A percentile compares a stretch with the other conserved stretches of the same genome.
These are phyloP conservation scores for Papilio xuthus DNA, from an alignment of 1,140 invertebrate genomes.

Conservation along the genomic window DNA sequence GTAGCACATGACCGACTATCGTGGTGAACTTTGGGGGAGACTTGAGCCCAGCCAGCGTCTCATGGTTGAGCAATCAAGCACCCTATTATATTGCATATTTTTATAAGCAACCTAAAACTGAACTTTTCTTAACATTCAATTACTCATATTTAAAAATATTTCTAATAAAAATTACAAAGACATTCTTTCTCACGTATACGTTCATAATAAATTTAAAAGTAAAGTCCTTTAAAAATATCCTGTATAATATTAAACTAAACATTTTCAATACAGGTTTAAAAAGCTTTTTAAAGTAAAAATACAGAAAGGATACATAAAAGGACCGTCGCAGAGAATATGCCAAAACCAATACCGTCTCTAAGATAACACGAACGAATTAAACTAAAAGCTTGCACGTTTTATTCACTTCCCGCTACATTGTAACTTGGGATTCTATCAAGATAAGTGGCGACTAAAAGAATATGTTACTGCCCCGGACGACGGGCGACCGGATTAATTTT, in stretches of 20 bases:
- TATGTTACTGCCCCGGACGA: conserved; percentile 22
- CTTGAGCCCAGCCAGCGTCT: too few relatives aligned
- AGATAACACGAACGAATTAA: conserved; percentile 36
- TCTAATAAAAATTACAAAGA: too few relatives aligned
- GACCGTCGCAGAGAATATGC: conserved; percentile 15
- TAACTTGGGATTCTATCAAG: conserved; percentile 34
- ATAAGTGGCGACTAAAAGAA: conserved; percentile 37
- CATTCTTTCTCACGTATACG: background rate
- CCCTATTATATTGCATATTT: too few relatives aligned
- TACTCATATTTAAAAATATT: too few relatives aligned
- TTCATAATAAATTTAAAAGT: background rate
- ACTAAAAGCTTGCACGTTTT: conserved; percentile 37
- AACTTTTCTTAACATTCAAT: too few relatives aligned
- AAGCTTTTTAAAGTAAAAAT: conserved; percentile 14
- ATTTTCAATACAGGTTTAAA: background rate
- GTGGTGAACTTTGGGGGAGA: too few relatives aligned
- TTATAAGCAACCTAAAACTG: too few relatives aligned
- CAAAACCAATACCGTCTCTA: conserved; percentile 23
- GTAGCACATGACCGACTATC: too few relatives aligned
- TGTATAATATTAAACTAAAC: background rate
- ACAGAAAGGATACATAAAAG: background rate
- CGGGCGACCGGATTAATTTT: conserved; percentile 29
- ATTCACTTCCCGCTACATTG: conserved; percentile 37
- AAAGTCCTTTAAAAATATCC: background rate
- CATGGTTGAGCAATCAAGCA: too few relatives aligned